Evolutionary conservation across 2,797 vertebrate genomes (phyloP), one percentile per base, ranked within the genome.

Genomic region (Coreius guichenoti): DNA sequence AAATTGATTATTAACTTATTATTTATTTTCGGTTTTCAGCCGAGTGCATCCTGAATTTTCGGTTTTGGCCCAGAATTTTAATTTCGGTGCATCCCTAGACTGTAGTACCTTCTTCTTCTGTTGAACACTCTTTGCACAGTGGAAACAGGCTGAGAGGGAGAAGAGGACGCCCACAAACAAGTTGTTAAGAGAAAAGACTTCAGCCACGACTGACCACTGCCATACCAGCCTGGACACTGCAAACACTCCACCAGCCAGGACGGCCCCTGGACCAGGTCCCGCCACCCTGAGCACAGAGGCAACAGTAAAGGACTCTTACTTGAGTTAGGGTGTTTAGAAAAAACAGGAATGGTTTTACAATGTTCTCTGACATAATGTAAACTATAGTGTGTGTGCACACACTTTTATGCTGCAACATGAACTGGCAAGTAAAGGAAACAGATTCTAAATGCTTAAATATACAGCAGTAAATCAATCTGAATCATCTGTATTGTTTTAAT

Each of bases 181-280:
- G 96, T 98, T 99, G 96, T 99, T 99, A 91, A 99, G 96, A 91
- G 97, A 96, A 89, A 99, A 99, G 94, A 99, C 98, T 95, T 99
- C 98, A 0, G 97, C 97, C 81, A 97, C 90, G 91, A 96, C 93
- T 89, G 98, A 97, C 98, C 98, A 99, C 93, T 98, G 97, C 98
- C 98, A 99, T 91, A 96, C 97, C 87, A 99, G 96, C 89, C 96
- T 96, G 90, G 98, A 98, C 90, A 97, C 96, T 13, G 97, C 96
- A 90, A 99, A 99, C 90, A 96, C 93, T 81, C 98, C 98, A 90
- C 96, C 97, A 89, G 97, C 96, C 93, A 99, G 95, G 86, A 97
- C 95, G 75, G 97, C 97, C 91, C 97, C 97, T 39, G 97, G 96
- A 87, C 92, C 95, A 1, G 96, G 96, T 92, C 97, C 96, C 87